Percentiles rank a stretch among this genome's conserved stretches.
Evolutionary conservation across 2,113 vertebrate genomes (phyloP).

Genomic region (Peromyscus maniculatus): DNA sequence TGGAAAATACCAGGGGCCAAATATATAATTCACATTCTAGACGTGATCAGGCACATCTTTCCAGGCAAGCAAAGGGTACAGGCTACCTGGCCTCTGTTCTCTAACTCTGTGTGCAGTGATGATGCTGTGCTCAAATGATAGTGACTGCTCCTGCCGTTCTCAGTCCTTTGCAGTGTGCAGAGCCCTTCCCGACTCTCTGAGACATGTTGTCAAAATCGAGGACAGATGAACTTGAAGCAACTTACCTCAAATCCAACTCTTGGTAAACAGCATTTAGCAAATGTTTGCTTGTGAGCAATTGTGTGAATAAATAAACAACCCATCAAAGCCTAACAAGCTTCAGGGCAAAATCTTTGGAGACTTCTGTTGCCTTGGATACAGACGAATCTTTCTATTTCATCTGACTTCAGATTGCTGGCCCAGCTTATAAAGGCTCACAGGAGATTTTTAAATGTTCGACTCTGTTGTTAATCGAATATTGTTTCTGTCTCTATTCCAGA

Average conservation of each 20-base stretch:
- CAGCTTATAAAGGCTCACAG: neutral
- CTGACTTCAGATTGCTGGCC: neutral
- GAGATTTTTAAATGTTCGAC: conserved; percentile 25
- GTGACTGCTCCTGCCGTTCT: neutral
- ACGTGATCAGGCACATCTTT: neutral
- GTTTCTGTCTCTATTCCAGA: too few species aligned
- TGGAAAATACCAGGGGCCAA: neutral
- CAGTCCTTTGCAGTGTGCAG: neutral
- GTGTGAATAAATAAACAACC: conserved; percentile 1
- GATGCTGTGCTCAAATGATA: too few species aligned
- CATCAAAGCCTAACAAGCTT: neutral
- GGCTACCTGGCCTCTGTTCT: neutral
- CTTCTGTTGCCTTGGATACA: conserved; percentile 27
- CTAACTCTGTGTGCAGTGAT: neutral
- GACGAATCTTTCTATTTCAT: conserved; percentile 24
- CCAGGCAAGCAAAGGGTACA: neutral
- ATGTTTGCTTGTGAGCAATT: neutral
- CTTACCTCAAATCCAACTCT: neutral
- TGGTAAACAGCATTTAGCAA: neutral
- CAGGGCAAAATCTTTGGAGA: neutral
- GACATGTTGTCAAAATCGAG: neutral
- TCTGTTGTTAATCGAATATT: neutral
- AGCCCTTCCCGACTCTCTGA: neutral
- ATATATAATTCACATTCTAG: neutral
- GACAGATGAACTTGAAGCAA: neutral